Evolutionary conservation across 2,888 invertebrate species (phyloP), one percentile per base, ranked within the genome.

Genomic region (Sycophila texana): DNA sequence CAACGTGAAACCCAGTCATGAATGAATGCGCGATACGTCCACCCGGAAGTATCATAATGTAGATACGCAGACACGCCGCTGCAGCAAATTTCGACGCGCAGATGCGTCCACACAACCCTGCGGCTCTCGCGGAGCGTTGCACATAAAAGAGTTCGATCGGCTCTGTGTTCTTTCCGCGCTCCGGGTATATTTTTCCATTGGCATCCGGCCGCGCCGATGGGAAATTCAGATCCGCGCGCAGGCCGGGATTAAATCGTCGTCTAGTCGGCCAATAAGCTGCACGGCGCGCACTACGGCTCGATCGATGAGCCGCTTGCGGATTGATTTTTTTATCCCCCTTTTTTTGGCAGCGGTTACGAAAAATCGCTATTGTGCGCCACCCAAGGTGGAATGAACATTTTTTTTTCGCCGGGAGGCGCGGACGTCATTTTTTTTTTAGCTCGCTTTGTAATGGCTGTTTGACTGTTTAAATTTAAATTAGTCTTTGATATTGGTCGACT

Each of bases 171-270:
- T 26, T 53, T 22, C 60, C 30, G 13, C 53, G 18, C 47, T 47
- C 39, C 2, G 30, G 47, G 61, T 53, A 58, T 65, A 70, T 70
- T 70, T 79, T 79, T 66, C 51, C 79, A 55, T 74, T 55, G 63
- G 67, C 60, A 70, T 57, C 49, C 70, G 51, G 66, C 51, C 47
- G 22, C 67, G 65, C 18, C 73, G 66, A 57, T 55, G 61, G 61
- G 68, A 68, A 74, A 67, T 68, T 68, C 30, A 47, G 47, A 53
- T 60, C 30, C 20, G 26, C 47, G 30, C 57, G 53, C 53, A 5
- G 22, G 18, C 61, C 18, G 75, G 57, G 72, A 79, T 75, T 79
- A 75, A 79, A 79, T 61, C 75, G 74, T 71, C 74, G 74, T 74
- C 65, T 74, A 74, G 66, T 57, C 74, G 55, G 58, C 51, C 61